phyloP scores from a whole-genome alignment of 2,113 vertebrate species.

The Dromas ardeola region DNA sequence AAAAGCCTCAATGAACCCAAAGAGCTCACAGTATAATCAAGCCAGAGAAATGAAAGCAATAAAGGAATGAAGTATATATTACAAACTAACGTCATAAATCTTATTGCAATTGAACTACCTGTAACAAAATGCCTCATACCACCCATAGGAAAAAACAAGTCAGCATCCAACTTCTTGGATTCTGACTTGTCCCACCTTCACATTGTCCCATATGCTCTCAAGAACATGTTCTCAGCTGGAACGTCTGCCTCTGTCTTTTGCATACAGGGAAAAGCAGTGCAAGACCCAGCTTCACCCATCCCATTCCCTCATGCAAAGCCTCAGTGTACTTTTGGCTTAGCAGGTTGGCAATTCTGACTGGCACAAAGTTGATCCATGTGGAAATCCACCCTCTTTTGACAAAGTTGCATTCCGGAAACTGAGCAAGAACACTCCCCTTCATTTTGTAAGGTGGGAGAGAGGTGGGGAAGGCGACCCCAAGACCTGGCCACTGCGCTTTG shows the following conservation, averaged over 20 bases:
- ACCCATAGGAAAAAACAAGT: background rate
- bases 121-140: background rate
- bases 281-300: background rate
- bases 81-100: background rate
- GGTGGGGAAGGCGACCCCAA: background rate
- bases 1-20: background rate
- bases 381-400: background rate
- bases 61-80: background rate
- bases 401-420: background rate
- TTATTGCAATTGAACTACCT: background rate
- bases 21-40: fast-evolving
- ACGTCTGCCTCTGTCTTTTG: background rate
- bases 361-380: background rate
- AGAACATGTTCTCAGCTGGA: background rate
- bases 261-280: background rate
- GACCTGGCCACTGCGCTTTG: background rate
- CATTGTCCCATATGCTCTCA: background rate
- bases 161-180: background rate
- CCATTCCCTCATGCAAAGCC: background rate
- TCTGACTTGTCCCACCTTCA: background rate
- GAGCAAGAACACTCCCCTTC: background rate
- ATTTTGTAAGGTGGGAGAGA: background rate
- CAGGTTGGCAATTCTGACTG: background rate
- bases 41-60: background rate
- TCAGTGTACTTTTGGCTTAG: background rate